Conservation (phyloP, 2,113 vertebrate genomes). For the Otus sunia region DNA sequence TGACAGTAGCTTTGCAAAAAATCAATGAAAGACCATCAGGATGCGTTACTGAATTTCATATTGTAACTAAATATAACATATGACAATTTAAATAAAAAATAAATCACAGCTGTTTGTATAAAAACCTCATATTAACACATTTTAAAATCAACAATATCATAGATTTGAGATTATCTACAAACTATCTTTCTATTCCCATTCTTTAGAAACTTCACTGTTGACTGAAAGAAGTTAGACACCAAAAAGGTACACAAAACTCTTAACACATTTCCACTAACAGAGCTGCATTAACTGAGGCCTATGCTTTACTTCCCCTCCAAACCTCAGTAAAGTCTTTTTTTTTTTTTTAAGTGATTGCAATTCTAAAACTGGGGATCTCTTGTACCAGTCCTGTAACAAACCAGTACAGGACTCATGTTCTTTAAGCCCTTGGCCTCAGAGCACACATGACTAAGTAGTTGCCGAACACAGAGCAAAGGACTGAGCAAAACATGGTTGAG, state of each 20-base stretch:
- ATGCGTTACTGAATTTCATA: background rate
- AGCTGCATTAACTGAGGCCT: background rate
- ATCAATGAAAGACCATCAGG: background rate
- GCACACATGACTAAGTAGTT: background rate
- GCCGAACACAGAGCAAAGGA: background rate
- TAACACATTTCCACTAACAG: background rate
- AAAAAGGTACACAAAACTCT: background rate
- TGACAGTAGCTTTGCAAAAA: background rate
- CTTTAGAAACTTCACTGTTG: background rate
- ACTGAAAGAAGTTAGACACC: background rate
- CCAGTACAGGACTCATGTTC: background rate
- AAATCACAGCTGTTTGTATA: background rate
- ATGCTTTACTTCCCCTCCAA: background rate
- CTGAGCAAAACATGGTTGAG: background rate
- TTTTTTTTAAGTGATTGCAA: background rate
- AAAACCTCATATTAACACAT: background rate
- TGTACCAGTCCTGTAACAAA: background rate
- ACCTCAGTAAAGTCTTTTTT: background rate
- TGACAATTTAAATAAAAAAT: background rate
- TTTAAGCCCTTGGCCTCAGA: background rate
- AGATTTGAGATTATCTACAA: background rate
- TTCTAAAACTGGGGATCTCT: background rate
- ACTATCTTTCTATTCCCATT: background rate
- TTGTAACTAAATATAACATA: background rate
- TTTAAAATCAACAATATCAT: background rate